Base-by-base conservation (phyloP, 2,797 vertebrate genomes). In the Clarias pachynema region DNA sequence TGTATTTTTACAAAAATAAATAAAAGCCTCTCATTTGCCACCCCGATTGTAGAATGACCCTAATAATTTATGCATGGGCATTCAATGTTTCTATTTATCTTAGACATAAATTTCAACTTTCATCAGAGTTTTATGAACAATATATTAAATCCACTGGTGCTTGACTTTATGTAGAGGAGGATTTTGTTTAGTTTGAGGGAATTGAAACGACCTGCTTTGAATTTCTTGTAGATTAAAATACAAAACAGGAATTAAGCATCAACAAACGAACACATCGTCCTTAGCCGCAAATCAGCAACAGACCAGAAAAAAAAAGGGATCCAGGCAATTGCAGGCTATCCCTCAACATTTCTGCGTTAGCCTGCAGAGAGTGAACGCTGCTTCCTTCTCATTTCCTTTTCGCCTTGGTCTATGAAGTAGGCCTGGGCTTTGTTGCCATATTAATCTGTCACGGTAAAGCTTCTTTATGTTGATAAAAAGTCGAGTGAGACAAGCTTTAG, bases 371-470 rank as follows among this genome's bases (percentile, higher is more conserved):
- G 56, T 24, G 29, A 78, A 60, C 56, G 60, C 31, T 37, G 56
- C 56, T 77, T 59, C 74, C 53, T 15, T 77, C 56, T 77, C 56
- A 22, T 60, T 78, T 78, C 57, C 75, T 60, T 78, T 78, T 78
- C 15, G 22, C 29, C 16, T 20, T 34, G 57, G 31, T 60, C 20
- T 78, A 4, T 60, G 12, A 60, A 60, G 56, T 37, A 22, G 20
- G 31, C 60, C 75, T 78, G 56, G 29, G 20, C 31, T 60, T 78
- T 37, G 60, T 83, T 89, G 72, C 81, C 77, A 82, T 87, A 86
- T 68, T 70, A 79, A 62, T 72, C 77, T 66, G 69, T 80, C 72
- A 68, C 31, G n/a, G 73, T 81, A 79, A 81, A 40, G n/a, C 34
- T 85, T 49, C 75, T 78, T 78, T 60, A 60, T 24, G 10, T 77